Evolutionary conservation across 2,797 vertebrate genomes (phyloP).

Genomic region (Stomatorhinus walkeri): DNA sequence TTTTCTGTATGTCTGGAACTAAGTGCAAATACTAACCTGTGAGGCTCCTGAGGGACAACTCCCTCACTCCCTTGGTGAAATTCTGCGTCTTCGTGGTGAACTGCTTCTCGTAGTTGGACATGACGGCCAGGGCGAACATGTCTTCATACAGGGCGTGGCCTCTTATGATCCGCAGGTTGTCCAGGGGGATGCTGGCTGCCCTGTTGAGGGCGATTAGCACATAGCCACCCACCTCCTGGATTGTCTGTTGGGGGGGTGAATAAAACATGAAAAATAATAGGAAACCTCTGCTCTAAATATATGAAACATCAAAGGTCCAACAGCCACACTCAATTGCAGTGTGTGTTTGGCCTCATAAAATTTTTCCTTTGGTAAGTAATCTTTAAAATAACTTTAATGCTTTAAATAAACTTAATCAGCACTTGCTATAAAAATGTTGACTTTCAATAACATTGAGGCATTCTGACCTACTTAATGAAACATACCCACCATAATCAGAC

Average conservation of each 20-base stretch:
- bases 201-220: conserved; percentile 84
- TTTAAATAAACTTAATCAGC: neutral
- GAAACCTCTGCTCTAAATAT: neutral
- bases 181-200: conserved; percentile 72
- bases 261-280: neutral
- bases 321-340: neutral
- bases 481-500: neutral
- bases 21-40: conserved; percentile 62
- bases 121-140: conserved; percentile 65
- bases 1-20: neutral
- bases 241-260: conserved; percentile 57
- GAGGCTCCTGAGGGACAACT: conserved; percentile 71
- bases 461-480: neutral
- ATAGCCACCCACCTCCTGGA: conserved; percentile 90
- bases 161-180: conserved; percentile 86
- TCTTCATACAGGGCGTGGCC: conserved; percentile 78
- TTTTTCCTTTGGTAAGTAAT: neutral
- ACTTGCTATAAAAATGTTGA: neutral
- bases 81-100: conserved; percentile 11
- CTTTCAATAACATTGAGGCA: neutral
- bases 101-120: conserved; percentile 65
- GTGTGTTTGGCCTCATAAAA: neutral
- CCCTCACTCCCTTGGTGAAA: conserved; percentile 45
- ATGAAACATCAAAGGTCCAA: neutral
- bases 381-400: neutral